phyloP scores from a whole-genome alignment of 1,140 invertebrate species.

The Cydia amplana region DNA sequence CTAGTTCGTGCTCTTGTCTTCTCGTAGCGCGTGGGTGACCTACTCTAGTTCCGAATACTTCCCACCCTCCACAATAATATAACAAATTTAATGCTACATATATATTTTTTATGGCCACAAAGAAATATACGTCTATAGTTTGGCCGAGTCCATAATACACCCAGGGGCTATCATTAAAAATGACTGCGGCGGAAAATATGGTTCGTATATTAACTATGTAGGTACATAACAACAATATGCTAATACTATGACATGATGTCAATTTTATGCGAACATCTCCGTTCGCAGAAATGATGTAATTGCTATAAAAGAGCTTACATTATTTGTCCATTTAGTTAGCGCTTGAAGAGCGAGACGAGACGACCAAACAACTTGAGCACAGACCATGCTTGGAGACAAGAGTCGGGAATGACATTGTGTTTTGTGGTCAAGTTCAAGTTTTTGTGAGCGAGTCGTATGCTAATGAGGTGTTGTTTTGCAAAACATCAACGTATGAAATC shows the following conservation, averaged over 20 bases:
- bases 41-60: slow-evolving; percentile 46
- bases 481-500: not conserved
- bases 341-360: slow-evolving; percentile 39
- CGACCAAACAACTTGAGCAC: slow-evolving; percentile 47
- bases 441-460: slow-evolving; percentile 28
- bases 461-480: slow-evolving; percentile 30
- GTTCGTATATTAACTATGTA: slow-evolving; percentile 9
- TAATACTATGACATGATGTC: slow-evolving; percentile 26
- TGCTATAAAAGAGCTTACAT: slow-evolving; percentile 49
- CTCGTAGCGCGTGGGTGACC: slow-evolving; percentile 43
- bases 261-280: slow-evolving; percentile 32
- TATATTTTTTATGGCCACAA: not conserved
- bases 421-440: slow-evolving; percentile 74
- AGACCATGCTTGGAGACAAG: slow-evolving; percentile 45
- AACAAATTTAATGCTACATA: not conserved
- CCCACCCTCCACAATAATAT: slow-evolving; percentile 25
- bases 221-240: slow-evolving; percentile 27
- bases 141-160: not conserved
- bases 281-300: slow-evolving; percentile 62
- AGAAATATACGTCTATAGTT: not conserved
- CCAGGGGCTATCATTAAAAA: slow-evolving; percentile 3
- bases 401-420: slow-evolving; percentile 54
- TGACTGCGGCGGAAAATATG: slow-evolving; percentile 15
- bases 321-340: slow-evolving; percentile 65
- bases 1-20: slow-evolving; percentile 41